These are phyloP conservation scores for Pelodiscus sinensis DNA, from an alignment of 2,113 vertebrate species.

Conservation along the genomic window DNA sequence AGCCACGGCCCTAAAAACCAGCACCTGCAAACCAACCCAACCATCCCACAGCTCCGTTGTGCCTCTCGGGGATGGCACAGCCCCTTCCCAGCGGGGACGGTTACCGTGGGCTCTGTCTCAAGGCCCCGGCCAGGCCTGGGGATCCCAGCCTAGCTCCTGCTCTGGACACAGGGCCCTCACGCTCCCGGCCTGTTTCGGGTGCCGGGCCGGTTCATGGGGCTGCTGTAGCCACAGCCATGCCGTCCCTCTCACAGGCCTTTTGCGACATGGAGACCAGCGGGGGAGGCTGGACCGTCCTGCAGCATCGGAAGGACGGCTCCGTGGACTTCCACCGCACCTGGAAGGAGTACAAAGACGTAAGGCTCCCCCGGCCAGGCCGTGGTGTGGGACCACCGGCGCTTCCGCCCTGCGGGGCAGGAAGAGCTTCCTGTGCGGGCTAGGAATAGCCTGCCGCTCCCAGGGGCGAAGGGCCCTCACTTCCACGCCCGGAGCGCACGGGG, in stretches of 20 bases:
- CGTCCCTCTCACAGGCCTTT: conserved; percentile 73
- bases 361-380: neutral
- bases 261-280: conserved; percentile 86
- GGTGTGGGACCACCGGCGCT: neutral
- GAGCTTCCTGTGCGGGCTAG: neutral
- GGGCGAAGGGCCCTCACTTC: neutral
- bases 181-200: too few relatives aligned
- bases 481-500: neutral
- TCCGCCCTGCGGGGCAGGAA: neutral
- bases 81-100: neutral
- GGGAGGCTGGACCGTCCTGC: conserved; percentile 86
- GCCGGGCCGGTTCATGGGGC: neutral
- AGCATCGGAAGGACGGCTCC: conserved; percentile 81
- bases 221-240: neutral
- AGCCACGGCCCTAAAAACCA: neutral
- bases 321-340: conserved; percentile 83
- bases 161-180: neutral
- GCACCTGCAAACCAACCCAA: too few relatives aligned
- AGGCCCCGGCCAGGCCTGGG: neutral
- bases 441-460: neutral
- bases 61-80: neutral
- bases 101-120: neutral
- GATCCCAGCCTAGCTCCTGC: neutral
- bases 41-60: neutral
- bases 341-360: conserved; percentile 84